A percentile compares a stretch with the other conserved stretches of the same genome.
Conservation (phyloP, 2,113 vertebrate species). For the Barbus barbus region DNA sequence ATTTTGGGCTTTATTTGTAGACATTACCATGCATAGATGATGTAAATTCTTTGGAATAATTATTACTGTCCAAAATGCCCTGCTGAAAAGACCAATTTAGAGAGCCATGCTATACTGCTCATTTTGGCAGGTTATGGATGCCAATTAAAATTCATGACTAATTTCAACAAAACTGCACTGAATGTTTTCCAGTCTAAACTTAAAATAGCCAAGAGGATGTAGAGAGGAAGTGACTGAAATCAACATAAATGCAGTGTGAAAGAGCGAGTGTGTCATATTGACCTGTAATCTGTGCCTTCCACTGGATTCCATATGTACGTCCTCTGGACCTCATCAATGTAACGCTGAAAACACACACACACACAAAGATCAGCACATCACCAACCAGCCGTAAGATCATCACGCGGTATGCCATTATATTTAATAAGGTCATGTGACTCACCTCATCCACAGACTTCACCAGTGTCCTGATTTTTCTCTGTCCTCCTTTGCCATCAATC, state of each 20-base stretch:
- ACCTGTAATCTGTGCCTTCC: constrained; percentile 98
- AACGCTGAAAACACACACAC: constrained; percentile 76
- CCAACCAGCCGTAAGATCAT: neutral
- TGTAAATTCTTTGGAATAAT: neutral
- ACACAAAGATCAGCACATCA: constrained; percentile 1
- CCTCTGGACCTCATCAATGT: constrained; percentile 89
- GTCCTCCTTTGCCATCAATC: constrained; percentile 89
- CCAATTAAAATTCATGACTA: neutral
- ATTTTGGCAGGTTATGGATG: neutral
- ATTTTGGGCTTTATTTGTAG: neutral
- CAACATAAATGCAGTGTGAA: neutral
- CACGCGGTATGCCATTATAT: neutral
- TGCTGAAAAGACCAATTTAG: neutral
- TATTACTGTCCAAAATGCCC: neutral
- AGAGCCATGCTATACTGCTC: neutral
- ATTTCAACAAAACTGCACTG: neutral
- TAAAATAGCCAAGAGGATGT: neutral
- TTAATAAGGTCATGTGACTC: constrained; percentile 69
- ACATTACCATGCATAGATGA: neutral
- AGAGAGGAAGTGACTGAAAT: neutral
- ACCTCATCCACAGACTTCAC: constrained; percentile 98
- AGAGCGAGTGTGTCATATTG: constrained; percentile 47
- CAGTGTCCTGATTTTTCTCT: constrained; percentile 89
- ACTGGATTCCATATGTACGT: constrained; percentile 97
- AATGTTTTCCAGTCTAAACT: neutral